Evolutionary conservation across 2,797 vertebrate species (phyloP).

Genomic region (Natrix natrix): DNA sequence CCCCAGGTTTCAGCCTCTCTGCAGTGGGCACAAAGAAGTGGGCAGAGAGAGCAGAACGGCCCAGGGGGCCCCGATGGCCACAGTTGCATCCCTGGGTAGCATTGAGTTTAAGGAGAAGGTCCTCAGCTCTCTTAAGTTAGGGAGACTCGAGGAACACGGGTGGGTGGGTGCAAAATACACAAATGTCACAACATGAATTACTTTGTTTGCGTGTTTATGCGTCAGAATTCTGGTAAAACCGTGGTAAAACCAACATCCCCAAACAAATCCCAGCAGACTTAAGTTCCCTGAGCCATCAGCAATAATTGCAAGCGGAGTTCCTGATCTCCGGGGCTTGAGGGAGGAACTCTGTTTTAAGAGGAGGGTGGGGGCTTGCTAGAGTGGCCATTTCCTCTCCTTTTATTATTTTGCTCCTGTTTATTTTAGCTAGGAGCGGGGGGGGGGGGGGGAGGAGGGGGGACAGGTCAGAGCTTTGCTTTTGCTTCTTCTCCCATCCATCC

Average conservation of each 20-base stretch:
- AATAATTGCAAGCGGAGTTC: rapidly evolving
- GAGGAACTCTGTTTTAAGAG: not conserved
- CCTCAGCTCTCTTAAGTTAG: not conserved
- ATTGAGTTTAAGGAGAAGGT: not conserved
- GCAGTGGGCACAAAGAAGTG: not conserved
- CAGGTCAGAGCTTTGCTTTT: not conserved
- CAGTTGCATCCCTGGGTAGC: not conserved
- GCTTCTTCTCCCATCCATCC: not conserved
- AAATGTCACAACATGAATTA: not conserved
- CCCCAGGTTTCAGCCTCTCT: not conserved
- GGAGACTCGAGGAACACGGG: not conserved
- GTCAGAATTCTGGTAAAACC: not conserved
- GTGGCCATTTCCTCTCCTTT: not conserved
- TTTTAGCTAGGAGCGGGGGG: not conserved
- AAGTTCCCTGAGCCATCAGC: not conserved
- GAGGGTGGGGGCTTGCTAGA: not conserved
- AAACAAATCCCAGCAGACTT: not conserved
- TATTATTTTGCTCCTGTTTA: not conserved
- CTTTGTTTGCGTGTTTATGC: not conserved
- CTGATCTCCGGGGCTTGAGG: not conserved
- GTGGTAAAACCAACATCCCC: not conserved
- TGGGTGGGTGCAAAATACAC: not conserved
- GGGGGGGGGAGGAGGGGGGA: too few relatives aligned
- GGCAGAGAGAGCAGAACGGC: not conserved
- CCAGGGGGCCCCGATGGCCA: not conserved